phyloP scores from a whole-genome alignment of 2,797 vertebrate genomes.

The Sarcophilus harrisii region DNA sequence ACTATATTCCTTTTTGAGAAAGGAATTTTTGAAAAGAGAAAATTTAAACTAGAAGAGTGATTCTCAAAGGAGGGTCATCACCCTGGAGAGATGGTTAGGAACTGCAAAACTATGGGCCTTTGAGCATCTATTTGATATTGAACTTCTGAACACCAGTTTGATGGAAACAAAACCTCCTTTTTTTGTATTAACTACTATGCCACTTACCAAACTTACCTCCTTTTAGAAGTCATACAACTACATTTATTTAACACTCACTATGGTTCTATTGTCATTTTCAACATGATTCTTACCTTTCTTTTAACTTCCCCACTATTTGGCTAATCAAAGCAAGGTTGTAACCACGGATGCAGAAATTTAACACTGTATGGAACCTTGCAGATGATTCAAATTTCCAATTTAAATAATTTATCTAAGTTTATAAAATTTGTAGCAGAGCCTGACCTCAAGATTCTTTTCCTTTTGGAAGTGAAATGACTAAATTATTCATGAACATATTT shows the following conservation, averaged over 20 bases:
- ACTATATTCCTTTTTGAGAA: neutral
- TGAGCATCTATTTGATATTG: conserved; percentile 11
- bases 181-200: neutral
- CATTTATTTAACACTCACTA: neutral
- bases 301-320: neutral
- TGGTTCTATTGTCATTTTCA: neutral
- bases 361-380: neutral
- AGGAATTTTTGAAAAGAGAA: neutral
- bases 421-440: neutral
- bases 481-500: neutral
- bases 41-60: neutral
- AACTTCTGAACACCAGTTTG: neutral
- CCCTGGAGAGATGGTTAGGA: neutral
- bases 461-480: neutral
- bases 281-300: neutral
- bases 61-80: conserved; percentile 23
- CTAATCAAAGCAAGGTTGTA: neutral
- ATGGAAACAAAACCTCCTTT: neutral
- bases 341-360: neutral
- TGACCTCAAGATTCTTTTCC: neutral
- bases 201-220: neutral
- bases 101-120: neutral
- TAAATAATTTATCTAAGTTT: neutral
- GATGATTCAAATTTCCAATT: neutral
- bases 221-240: conserved; percentile 28